Conservation (phyloP, 2,797 vertebrate species). For the Anguilla pacifica region DNA sequence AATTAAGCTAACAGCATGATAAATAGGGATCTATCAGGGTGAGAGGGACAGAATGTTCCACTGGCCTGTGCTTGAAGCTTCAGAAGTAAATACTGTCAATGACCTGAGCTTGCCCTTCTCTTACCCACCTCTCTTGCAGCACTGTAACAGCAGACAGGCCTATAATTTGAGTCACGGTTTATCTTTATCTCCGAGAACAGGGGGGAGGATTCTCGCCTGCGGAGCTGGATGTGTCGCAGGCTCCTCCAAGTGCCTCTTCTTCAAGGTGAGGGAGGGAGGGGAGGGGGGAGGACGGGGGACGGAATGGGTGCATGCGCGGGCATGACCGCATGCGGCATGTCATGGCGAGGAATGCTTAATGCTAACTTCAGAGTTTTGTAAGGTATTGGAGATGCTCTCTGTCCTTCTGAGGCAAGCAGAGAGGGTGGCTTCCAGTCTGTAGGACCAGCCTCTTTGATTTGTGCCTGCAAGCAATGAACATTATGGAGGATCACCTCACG, state of each 20-base stretch:
- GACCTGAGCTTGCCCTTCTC: slow-evolving; percentile 31
- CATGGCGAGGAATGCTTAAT: neutral
- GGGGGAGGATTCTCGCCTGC: neutral
- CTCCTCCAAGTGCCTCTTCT: neutral
- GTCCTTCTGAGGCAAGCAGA: neutral
- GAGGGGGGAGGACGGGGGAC: neutral
- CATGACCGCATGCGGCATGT: neutral
- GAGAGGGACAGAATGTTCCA: neutral
- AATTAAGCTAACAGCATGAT: slow-evolving; percentile 7
- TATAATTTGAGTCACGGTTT: slow-evolving; percentile 36
- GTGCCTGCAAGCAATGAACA: neutral
- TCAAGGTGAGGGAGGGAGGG: neutral
- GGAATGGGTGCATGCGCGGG: neutral
- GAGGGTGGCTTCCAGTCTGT: neutral
- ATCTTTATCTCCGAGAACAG: slow-evolving; percentile 5
- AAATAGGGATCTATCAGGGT: neutral
- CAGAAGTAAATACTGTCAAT: neutral
- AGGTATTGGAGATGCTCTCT: neutral
- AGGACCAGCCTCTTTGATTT: neutral
- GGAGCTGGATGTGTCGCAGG: neutral
- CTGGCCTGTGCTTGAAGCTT: neutral
- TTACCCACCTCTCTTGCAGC: slow-evolving; percentile 10
- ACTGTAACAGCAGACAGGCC: slow-evolving; percentile 28
- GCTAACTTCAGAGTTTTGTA: neutral
- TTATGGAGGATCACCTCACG: neutral